Evolutionary conservation across 1,140 invertebrate genomes (phyloP), one percentile per base, ranked within the genome.

Genomic region (Lysiphlebus fabarum): DNA sequence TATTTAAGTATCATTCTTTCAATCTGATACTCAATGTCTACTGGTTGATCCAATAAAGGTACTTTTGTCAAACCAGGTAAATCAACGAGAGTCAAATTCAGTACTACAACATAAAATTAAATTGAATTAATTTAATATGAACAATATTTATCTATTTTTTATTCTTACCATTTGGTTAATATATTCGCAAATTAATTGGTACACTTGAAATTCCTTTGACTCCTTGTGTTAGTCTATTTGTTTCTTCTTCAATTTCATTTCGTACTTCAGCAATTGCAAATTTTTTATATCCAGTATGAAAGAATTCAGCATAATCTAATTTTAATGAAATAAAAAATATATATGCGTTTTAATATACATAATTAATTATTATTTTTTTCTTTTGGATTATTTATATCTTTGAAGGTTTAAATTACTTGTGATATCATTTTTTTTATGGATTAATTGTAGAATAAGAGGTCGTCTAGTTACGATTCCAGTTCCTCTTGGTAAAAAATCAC

Each of bases 191-290:
- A 82, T 99, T 99, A 77, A 99, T 99, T 17, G 97, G 97, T 73
- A 99, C 87, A 69, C 95, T 95, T 14, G 96, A 99, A 67, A 99
- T 99, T 66, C 96, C 96, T 81, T 99, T 99, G 77, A 99, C 99
- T 67, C 86, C 86, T 53, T 97, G 96, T 40, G 98, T 99, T 58
- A 95, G 84, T 61, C 96, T 85, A 76, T 99, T 97, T 26, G 98
- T 99, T 82, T 99, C 98, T 58, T 85, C 89, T 81, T 99, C 97
- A 71, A 99, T 99, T 82, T 99, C 97, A 67, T 85, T 87, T 12
- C 97, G 89, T 38, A 99, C 95, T 74, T 93, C 89, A 78, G 96
- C 92, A 81, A 99, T 99, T 78, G 98, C 95, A 75, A 97, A 99
- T 74, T 97, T 98, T 75, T 96, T 95, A 8, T 96, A 96, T 79